Base-by-base conservation (phyloP, 2,888 invertebrate genomes). In the Glaucopsyche alexis region DNA sequence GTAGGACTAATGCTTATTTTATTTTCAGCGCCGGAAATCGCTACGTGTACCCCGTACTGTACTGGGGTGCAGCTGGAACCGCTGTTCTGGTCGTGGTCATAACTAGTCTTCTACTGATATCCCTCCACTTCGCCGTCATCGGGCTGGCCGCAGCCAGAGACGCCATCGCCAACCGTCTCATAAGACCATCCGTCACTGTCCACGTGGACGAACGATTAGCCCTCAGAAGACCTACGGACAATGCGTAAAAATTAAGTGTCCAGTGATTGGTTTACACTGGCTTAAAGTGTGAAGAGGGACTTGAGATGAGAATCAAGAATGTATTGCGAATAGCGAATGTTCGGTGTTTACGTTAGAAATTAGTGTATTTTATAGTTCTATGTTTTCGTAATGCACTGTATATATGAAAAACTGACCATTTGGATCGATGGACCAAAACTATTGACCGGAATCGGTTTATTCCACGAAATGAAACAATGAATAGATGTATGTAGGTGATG, bases 11-110 rank as follows among this genome's bases (percentile, higher is more conserved):
- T 42, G 8, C 42, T 42, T 8, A 42, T 42, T 42, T 42, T 42
- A 7, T 75, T 87, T 88, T 72, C 87, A 95, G 96, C 77, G 87
- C 93, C 75, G 95, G 96, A 50, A 87, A 94, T 74, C 93, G 93
- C 49, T 95, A 94, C 83, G 95, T 97, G 76, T 97, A 97, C 85
- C 94, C 95, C 40, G 95, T 97, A 74, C 87, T 97, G 75, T 94
- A 97, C 87, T 97, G 97, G 97, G 91, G 94, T 45, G 94, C 82
- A 1, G 96, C 96, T 0, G 93, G 94, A 9, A 85, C 88, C 45
- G 94, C 96, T 0, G 82, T 94, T 11, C 87, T 94, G 9, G 93
- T 96, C 14, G 94, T 95, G 73, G 82, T 94, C 0, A 91, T 95
- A 55, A 95, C 96, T n/a, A 93, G 94, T 0, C 80, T 95, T 1